Percentiles rank a stretch among this genome's conserved stretches.
These are phyloP conservation scores for Eristalis tenax DNA, from an alignment of 2,888 invertebrate species.

Conservation along the genomic window DNA sequence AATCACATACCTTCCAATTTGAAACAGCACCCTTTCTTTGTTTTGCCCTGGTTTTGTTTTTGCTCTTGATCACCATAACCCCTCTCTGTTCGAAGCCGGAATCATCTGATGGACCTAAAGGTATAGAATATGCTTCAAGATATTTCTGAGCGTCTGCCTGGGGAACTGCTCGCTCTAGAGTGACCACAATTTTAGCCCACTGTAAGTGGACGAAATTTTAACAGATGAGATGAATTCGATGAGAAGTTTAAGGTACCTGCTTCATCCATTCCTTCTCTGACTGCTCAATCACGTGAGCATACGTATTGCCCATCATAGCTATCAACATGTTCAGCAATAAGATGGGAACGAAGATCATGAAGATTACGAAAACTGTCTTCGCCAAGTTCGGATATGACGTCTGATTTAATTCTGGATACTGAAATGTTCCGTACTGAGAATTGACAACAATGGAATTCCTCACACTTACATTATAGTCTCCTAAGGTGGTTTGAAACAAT, in stretches of 20 bases:
- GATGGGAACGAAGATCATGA: constrained; percentile 99
- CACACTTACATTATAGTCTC: constrained; percentile 95
- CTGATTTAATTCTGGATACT: constrained; percentile 96
- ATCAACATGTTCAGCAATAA: constrained; percentile 97
- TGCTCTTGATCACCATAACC: constrained; percentile 98
- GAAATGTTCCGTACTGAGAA: constrained; percentile 73
- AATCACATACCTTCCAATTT: constrained; percentile 97
- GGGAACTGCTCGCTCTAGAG: constrained; percentile 95
- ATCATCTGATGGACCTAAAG: constrained; percentile 91
- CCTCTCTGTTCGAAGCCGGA: constrained; percentile 93
- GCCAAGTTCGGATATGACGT: constrained; percentile 96
- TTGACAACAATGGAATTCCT: neutral
- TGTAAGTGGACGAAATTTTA: constrained; percentile 78
- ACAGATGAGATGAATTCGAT: neutral
- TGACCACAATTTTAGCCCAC: constrained; percentile 99
- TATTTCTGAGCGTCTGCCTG: constrained; percentile 94
- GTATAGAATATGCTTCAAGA: constrained; percentile 97
- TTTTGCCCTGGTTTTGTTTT: constrained; percentile 96
- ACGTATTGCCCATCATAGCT: constrained; percentile 99
- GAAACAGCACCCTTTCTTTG: constrained; percentile 97
- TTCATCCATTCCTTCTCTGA: constrained; percentile 99
- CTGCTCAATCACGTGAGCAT: constrained; percentile 98
- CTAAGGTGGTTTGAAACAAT: constrained; percentile 97
- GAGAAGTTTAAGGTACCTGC: constrained; percentile 84
- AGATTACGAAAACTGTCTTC: constrained; percentile 97